Base-by-base conservation (phyloP, 2,888 invertebrate species). In the Hydropsyche betteni region DNA sequence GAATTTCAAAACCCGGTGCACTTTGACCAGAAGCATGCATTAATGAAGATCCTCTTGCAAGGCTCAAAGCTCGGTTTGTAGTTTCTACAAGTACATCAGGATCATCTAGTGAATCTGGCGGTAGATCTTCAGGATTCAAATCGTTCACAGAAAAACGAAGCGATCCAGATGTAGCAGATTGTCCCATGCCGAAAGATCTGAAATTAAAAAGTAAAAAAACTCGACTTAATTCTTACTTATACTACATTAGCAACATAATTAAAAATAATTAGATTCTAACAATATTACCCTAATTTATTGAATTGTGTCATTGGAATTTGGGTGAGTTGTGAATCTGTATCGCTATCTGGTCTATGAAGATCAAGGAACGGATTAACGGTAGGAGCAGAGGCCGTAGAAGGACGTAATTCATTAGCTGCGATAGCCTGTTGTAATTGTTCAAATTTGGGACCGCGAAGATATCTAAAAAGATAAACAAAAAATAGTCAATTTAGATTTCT, bases 381-480 rank as follows among this genome's bases (percentile, higher is more conserved):
- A 12, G 89, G 85, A 24, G 90, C 87, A 33, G 90, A 87, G 2
- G 88, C 86, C 74, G 86, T 86, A 36, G 88, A 85, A 12, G 89
- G 88, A 80, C 91, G 90, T 80, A 90, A 86, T 85, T 94, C 94
- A 82, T 93, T 93, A 76, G 94, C 94, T 78, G 94, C 94, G 81
- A 94, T 95, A 77, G 95, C 94, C 83, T 94, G 93, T 85, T 94
- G 94, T 76, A 95, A 86, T 84, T 95, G 95, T 83, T 95, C 95
- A 84, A 91, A 95, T 84, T 95, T 95, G 12, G 95, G 94, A 2
- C 96, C 97, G 80, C 96, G 92, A 55, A 95, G 88, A 84, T 96
- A 98, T 81, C 88, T 88, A 79, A 12, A 78, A 75, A 14, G 1
- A 24, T 24, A 24, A 24, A 24, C 2, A 24, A 44, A 44, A 44